These are phyloP conservation scores for Botia kubotai DNA, from an alignment of 2,797 vertebrate genomes.

Conservation along the genomic window DNA sequence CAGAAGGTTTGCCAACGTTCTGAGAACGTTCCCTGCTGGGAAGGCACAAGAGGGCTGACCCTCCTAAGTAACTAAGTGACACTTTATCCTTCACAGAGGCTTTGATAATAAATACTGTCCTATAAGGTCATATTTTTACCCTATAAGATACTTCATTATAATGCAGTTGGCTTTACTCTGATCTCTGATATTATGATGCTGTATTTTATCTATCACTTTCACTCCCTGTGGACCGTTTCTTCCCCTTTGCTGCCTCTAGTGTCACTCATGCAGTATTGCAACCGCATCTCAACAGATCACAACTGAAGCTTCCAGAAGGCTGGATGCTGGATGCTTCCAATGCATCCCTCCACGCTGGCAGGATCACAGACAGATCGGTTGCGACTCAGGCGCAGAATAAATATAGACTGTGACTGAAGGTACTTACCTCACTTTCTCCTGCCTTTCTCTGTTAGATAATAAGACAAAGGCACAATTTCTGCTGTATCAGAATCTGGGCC, in stretches of 20 bases:
- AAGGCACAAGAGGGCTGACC: background rate
- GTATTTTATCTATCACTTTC: conserved; percentile 38
- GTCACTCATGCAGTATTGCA: conserved; percentile 10
- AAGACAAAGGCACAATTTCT: conserved; percentile 26
- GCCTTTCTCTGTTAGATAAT: conserved; percentile 58
- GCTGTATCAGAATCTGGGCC: conserved; percentile 54
- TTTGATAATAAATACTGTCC: conserved; percentile 20
- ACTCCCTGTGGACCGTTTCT: conserved; percentile 4
- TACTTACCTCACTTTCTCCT: conserved; percentile 73
- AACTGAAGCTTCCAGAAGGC: conserved; percentile 54
- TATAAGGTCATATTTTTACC: conserved; percentile 3
- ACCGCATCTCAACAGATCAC: conserved; percentile 14
- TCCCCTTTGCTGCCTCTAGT: conserved; percentile 37
- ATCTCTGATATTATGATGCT: conserved; percentile 48
- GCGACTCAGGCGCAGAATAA: conserved; percentile 68
- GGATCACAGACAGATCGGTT: conserved; percentile 41
- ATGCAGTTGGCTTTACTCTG: conserved; percentile 38
- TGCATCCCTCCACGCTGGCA: conserved; percentile 32
- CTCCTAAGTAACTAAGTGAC: background rate
- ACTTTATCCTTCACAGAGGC: background rate
- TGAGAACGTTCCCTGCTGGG: background rate
- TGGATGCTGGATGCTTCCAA: conserved; percentile 15
- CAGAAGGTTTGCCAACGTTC: too few relatives aligned
- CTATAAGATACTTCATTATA: conserved; percentile 43
- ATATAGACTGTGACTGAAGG: conserved; percentile 72